phyloP scores from a whole-genome alignment of 2,888 invertebrate genomes.

The Drosophila demipolita region DNA sequence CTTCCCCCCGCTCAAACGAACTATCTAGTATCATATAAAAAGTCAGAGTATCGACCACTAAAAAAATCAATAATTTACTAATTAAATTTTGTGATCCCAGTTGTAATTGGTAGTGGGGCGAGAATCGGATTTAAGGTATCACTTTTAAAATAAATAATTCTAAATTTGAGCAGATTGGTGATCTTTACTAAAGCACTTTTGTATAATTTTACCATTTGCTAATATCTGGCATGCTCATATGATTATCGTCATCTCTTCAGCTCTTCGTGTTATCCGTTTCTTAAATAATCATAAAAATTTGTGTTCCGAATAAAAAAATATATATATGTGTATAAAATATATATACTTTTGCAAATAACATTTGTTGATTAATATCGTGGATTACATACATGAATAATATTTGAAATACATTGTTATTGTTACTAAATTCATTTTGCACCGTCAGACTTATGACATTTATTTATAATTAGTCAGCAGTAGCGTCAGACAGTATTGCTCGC shows the following conservation, averaged over 20 bases:
- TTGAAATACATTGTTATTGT: not conserved
- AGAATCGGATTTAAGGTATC: accelerated
- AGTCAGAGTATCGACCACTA: too few relatives aligned
- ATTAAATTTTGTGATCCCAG: too few relatives aligned
- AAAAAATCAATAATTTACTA: too few relatives aligned
- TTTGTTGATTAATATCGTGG: not conserved
- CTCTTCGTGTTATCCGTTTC: too few relatives aligned
- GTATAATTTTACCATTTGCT: not conserved
- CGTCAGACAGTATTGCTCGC: not conserved
- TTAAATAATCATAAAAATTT: not conserved
- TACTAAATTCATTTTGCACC: not conserved
- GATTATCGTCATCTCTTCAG: too few relatives aligned
- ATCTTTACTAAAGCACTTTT: not conserved
- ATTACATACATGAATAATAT: not conserved
- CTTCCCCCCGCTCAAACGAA: too few relatives aligned
- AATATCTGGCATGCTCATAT: not conserved
- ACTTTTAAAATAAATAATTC: not conserved
- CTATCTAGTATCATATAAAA: too few relatives aligned
- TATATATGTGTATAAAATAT: too few relatives aligned
- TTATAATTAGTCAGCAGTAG: not conserved
- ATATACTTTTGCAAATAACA: not conserved
- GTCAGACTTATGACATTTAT: too few relatives aligned
- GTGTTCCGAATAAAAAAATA: not conserved
- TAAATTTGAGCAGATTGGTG: too few relatives aligned
- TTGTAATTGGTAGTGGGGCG: not conserved